These are phyloP conservation scores for Notodonta dromedarius DNA, from an alignment of 2,888 invertebrate genomes.

Conservation along the genomic window DNA sequence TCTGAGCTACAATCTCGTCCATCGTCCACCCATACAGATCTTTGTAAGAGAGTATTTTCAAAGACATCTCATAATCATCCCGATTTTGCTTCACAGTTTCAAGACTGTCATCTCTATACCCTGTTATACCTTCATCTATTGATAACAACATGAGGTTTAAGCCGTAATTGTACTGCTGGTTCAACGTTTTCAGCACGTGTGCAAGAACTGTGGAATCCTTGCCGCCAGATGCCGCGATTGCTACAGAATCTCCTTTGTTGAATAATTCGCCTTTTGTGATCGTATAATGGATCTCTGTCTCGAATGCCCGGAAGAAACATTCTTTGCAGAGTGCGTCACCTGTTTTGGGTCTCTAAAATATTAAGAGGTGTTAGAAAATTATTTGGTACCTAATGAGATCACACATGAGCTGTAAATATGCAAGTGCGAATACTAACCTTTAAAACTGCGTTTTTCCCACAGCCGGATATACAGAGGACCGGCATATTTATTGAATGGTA, in stretches of 20 bases:
- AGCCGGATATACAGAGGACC: constrained; percentile 87
- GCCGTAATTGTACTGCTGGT: constrained; percentile 95
- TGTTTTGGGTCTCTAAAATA: constrained; percentile 92
- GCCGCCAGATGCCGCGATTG: constrained; percentile 96
- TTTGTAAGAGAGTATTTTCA: constrained; percentile 98
- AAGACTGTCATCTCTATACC: constrained; percentile 97
- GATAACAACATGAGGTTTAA: constrained; percentile 95
- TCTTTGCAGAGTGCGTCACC: constrained; percentile 96
- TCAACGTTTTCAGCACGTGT: constrained; percentile 95
- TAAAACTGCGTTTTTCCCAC: constrained; percentile 89
- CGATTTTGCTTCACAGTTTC: constrained; percentile 98
- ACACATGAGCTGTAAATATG: background rate
- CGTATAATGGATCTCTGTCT: constrained; percentile 97
- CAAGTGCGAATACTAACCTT: constrained; percentile 82
- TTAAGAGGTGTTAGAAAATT: constrained; percentile 5
- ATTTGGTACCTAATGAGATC: background rate
- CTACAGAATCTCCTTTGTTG: constrained; percentile 92
- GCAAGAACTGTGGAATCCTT: constrained; percentile 99
- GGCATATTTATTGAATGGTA: constrained; percentile 85
- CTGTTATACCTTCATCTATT: constrained; percentile 99
- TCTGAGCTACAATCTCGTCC: constrained; percentile 97
- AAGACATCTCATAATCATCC: constrained; percentile 95
- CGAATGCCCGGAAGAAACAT: constrained; percentile 97
- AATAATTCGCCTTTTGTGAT: constrained; percentile 93
- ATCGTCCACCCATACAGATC: constrained; percentile 99